Evolutionary conservation across 2,797 vertebrate species (phyloP).

Genomic region (Alcedo atthis): DNA sequence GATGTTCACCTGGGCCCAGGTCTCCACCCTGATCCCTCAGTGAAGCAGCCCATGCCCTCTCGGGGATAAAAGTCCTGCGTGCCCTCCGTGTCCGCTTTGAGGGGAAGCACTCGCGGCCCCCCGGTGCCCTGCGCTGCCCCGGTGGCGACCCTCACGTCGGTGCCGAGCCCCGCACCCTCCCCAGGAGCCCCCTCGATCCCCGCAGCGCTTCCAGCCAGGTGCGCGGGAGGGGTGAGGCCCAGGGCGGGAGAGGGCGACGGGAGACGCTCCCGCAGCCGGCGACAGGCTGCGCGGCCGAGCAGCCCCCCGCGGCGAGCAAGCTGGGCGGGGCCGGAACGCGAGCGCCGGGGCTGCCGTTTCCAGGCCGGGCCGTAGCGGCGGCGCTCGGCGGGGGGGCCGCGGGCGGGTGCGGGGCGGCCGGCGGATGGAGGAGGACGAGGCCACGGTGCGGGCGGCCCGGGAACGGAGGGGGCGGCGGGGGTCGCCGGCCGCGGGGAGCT

Average conservation of each 20-base stretch:
- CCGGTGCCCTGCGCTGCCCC: accelerated
- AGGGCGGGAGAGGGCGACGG: neutral
- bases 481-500: neutral
- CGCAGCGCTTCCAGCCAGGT: neutral
- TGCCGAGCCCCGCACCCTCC: neutral
- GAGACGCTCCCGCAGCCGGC: neutral
- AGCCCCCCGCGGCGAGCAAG: too few relatives aligned
- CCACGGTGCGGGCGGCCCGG: conserved; percentile 23
- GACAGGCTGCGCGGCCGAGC: accelerated
- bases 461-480: neutral
- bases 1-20: too few relatives aligned
- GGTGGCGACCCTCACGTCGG: too few relatives aligned
- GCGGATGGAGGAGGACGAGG: conserved; percentile 66
- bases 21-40: too few relatives aligned
- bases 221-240: too few relatives aligned
- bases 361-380: neutral
- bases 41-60: accelerated
- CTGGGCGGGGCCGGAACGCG: conserved; percentile 27
- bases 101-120: neutral
- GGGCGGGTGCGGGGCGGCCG: neutral
- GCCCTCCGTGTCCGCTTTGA: neutral
- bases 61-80: neutral
- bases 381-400: neutral
- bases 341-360: conserved; percentile 24
- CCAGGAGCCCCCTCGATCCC: too few relatives aligned